phyloP scores from a whole-genome alignment of 2,113 vertebrate species.

The Pelmatolapia mariae region DNA sequence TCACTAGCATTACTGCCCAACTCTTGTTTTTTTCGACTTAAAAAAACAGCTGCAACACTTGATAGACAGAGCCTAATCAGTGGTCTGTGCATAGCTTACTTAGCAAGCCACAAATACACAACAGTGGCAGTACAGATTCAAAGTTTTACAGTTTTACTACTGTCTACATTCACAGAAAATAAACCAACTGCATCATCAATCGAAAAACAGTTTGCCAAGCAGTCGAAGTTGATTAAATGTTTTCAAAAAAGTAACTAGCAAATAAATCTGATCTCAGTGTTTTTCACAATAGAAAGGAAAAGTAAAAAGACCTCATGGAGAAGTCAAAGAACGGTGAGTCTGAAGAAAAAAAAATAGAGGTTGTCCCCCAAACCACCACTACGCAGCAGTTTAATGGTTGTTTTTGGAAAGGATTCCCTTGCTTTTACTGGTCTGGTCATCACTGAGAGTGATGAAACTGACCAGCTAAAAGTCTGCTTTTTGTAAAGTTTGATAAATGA shows the following conservation, averaged over 20 bases:
- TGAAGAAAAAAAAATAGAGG: background rate
- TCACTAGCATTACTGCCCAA: background rate
- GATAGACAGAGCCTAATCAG: background rate
- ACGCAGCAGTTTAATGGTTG: background rate
- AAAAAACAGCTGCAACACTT: background rate
- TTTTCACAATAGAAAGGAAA: background rate
- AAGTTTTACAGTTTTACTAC: background rate
- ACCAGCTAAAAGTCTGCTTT: background rate
- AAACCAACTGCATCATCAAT: background rate
- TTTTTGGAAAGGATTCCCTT: background rate
- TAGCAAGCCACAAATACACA: background rate
- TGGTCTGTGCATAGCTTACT: background rate
- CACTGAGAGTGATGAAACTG: background rate
- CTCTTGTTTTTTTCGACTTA: background rate
- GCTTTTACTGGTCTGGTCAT: background rate
- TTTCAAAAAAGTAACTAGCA: background rate
- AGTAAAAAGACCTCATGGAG: background rate
- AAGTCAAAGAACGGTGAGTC: background rate
- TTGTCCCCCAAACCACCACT: background rate
- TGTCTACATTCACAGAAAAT: background rate
- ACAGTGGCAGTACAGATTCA: background rate
- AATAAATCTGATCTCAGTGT: background rate
- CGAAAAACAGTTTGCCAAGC: background rate
- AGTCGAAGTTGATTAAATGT: background rate
- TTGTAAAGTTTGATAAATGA: background rate